Conservation (phyloP, 30 jellyfish, hydroid and myxozoan species). For the Rhopilema esculentum region DNA sequence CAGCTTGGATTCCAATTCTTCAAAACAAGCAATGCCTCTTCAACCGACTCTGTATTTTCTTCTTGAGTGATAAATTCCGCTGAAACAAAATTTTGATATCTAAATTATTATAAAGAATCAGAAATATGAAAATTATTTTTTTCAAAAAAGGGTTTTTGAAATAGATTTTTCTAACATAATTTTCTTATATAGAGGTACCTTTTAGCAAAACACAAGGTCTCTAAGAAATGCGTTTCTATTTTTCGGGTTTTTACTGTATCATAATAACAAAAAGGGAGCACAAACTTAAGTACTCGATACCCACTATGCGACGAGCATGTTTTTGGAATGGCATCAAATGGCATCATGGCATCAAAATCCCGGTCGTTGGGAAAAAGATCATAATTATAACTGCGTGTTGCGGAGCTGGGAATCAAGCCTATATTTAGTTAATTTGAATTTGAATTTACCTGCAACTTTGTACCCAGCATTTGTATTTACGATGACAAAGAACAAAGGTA, state of each 20-base stretch:
- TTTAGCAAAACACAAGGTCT: background rate
- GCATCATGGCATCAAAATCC: background rate
- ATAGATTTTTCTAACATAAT: background rate
- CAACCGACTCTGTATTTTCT: slow-evolving; percentile 44
- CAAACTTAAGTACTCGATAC: background rate
- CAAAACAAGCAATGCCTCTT: slow-evolving; percentile 34
- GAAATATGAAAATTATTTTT: background rate
- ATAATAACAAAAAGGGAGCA: background rate
- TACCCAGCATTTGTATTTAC: slow-evolving; percentile 27
- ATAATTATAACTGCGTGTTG: slow-evolving; percentile 1
- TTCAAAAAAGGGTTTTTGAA: background rate
- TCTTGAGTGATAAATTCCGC: slow-evolving; percentile 50
- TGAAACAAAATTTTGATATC: slow-evolving; percentile 5
- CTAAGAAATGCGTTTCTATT: background rate
- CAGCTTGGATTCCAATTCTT: slow-evolving; percentile 10
- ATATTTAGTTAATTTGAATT: background rate
- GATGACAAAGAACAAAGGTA: slow-evolving; percentile 8
- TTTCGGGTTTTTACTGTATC: slow-evolving; percentile 6
- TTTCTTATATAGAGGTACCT: background rate
- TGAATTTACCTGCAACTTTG: slow-evolving; percentile 18
- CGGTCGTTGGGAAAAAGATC: slow-evolving; percentile 28
- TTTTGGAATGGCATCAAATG: background rate
- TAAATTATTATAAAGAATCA: background rate
- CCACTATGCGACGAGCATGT: background rate
- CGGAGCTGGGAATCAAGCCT: background rate